A percentile compares a stretch with the other conserved stretches of the same genome.
Conservation (phyloP, 2,113 vertebrate species). For the Sminthopsis crassicaudata region DNA sequence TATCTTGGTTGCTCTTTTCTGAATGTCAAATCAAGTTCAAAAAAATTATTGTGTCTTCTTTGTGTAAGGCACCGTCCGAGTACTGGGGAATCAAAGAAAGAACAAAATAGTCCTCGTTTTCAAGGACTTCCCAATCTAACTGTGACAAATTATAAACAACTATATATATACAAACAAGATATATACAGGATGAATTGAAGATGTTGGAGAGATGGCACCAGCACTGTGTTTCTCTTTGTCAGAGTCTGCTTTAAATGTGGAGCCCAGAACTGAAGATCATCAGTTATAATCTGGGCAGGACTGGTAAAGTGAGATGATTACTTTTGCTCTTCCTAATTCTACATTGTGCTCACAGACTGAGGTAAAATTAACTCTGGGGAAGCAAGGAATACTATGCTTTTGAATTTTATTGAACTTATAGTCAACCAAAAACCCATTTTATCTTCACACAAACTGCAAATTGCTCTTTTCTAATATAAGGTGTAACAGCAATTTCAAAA, state of each 20-base stretch:
- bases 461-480: background rate
- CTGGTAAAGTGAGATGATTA: background rate
- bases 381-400: background rate
- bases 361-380: background rate
- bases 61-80: background rate
- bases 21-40: background rate
- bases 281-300: background rate
- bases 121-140: background rate
- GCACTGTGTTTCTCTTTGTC: background rate
- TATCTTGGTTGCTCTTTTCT: background rate
- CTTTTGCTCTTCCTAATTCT: background rate
- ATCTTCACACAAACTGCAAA: background rate
- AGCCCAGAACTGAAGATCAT: background rate
- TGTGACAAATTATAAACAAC: background rate
- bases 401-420: background rate
- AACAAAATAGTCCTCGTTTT: background rate
- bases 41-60: background rate
- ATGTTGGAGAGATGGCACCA: background rate
- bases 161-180: background rate
- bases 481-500: background rate
- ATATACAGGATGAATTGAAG: background rate
- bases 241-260: background rate
- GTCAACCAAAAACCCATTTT: background rate
- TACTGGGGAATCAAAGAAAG: background rate
- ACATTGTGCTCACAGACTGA: background rate